phyloP scores from a whole-genome alignment of 30 jellyfish, hydroid and myxozoan species.

The Aurelia sp. region DNA sequence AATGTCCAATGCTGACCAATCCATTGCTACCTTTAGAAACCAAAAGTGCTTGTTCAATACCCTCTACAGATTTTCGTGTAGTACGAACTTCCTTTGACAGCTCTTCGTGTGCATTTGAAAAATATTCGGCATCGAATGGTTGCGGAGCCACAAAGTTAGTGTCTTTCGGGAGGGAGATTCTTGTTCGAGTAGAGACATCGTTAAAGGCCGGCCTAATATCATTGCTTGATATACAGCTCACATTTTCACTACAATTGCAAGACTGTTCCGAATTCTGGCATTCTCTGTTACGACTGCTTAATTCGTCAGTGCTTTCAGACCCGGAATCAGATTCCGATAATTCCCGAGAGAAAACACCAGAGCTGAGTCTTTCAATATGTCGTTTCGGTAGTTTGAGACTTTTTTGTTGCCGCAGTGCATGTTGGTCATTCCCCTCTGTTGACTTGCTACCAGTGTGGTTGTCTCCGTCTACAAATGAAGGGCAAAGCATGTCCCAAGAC shows the following conservation, averaged over 20 bases:
- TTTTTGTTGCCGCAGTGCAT: background rate
- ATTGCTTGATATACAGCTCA: background rate
- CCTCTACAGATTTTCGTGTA: slow-evolving; percentile 36
- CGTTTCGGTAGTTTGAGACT: slow-evolving; percentile 22
- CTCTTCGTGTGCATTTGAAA: slow-evolving; percentile 36
- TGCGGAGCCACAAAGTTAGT: background rate
- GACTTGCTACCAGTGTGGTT: background rate
- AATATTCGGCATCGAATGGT: background rate
- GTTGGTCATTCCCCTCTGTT: slow-evolving; percentile 1
- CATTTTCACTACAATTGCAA: background rate
- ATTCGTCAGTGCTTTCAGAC: background rate
- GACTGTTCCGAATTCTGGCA: background rate
- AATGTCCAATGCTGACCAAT: slow-evolving; percentile 7
- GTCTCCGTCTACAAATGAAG: slow-evolving; percentile 17
- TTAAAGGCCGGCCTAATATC: background rate
- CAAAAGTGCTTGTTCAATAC: slow-evolving; percentile 30
- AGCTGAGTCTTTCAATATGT: slow-evolving; percentile 39
- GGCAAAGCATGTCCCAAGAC: slow-evolving; percentile 55
- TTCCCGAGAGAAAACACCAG: slow-evolving; percentile 56
- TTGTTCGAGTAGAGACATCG: background rate
- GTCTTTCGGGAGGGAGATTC: slow-evolving; percentile 3
- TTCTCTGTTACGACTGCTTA: background rate
- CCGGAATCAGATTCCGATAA: background rate
- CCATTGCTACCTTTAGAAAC: slow-evolving; percentile 32
- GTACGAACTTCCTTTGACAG: slow-evolving; percentile 21